Base-by-base conservation (phyloP, 2,797 vertebrate species). In the Cossypha polioptera region DNA sequence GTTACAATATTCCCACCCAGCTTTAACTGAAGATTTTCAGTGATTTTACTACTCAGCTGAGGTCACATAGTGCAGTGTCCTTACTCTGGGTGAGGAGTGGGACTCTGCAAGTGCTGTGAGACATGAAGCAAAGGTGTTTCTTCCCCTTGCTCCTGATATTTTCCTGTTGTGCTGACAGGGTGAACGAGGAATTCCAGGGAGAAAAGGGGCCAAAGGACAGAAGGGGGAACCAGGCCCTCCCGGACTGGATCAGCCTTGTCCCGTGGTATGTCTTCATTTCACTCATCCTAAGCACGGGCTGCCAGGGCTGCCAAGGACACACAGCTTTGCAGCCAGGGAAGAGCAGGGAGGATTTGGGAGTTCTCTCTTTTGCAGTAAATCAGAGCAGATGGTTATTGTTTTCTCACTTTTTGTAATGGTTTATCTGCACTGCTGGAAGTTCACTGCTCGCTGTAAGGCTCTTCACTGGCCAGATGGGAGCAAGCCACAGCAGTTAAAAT, bases 191-290 rank as follows among this genome's bases (percentile, higher is more conserved):
- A 75, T 98, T 7, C 98, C 98, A 0, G 99, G 99, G 38, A 98
- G 99, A 95, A 99, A 98, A 97, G 99, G 99, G 85, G 98, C 99
- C 59, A 99, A 99, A 97, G 99, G 99, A 78, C 98, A 99, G 95
- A 99, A 99, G 90, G 99, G 99, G 76, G 99, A 99, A 51, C 99
- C 99, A 16, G 99, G 99, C 45, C 99, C 99, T 8, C 99, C 99
- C 0, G 99, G 99, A 66, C 97, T 99, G 95, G 99, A 99, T 94
- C 99, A 99, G 97, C 99, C 99, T 3, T 99, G 99, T 98, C 99
- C 99, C 25, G 99, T 99, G 99, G 99, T 99, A 98, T 0, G 98
- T 98, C 45, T 28, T n/a, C 15, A 17, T 58, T 79, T 51, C 40
- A 35, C 84, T 48, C n/a, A 11, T 26, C 35, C 67, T 28, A 18